These are phyloP conservation scores for Drosophila fulvimacula DNA, from an alignment of 2,888 invertebrate species.

Conservation along the genomic window DNA sequence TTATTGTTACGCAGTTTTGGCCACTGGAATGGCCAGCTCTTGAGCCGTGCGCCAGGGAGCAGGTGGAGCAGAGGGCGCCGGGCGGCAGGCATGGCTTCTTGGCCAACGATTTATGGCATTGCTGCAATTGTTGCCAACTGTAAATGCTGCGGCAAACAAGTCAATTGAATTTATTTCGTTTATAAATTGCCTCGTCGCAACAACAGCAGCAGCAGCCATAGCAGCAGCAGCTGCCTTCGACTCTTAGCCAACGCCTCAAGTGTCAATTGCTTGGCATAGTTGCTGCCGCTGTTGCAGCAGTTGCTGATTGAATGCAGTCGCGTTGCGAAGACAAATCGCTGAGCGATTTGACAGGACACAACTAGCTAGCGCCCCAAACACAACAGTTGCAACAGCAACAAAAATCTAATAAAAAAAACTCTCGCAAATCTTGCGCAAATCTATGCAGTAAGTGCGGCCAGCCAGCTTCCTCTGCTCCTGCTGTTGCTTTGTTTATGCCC, in stretches of 20 bases:
- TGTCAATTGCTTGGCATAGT: slow-evolving; percentile 49
- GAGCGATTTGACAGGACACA: slow-evolving; percentile 70
- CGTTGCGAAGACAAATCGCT: slow-evolving; percentile 74
- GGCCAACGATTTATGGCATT: slow-evolving; percentile 78
- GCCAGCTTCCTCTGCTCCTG: slow-evolving; percentile 16
- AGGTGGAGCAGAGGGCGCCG: slow-evolving; percentile 1
- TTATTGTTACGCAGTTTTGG: slow-evolving; percentile 79
- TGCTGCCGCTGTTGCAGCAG: slow-evolving; percentile 13
- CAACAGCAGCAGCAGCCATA: slow-evolving; percentile 25
- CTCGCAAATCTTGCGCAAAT: slow-evolving; percentile 45
- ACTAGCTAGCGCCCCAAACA: slow-evolving; percentile 37
- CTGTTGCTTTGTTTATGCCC: slow-evolving; percentile 19
- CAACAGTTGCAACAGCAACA: slow-evolving; percentile 16
- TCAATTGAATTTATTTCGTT: slow-evolving; percentile 81
- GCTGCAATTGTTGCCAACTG: slow-evolving; percentile 81
- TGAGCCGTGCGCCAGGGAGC: neutral
- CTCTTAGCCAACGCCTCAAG: slow-evolving; percentile 59
- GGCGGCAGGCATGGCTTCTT: slow-evolving; percentile 36
- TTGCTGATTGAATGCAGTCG: slow-evolving; percentile 62
- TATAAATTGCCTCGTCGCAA: slow-evolving; percentile 69
- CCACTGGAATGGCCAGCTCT: slow-evolving; percentile 54
- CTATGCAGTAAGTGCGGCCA: slow-evolving; percentile 26
- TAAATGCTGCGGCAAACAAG: slow-evolving; percentile 80
- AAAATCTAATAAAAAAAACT: slow-evolving; percentile 33
- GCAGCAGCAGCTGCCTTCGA: slow-evolving; percentile 25